phyloP scores from a whole-genome alignment of 2,113 vertebrate genomes.

The Percina caprodes region DNA sequence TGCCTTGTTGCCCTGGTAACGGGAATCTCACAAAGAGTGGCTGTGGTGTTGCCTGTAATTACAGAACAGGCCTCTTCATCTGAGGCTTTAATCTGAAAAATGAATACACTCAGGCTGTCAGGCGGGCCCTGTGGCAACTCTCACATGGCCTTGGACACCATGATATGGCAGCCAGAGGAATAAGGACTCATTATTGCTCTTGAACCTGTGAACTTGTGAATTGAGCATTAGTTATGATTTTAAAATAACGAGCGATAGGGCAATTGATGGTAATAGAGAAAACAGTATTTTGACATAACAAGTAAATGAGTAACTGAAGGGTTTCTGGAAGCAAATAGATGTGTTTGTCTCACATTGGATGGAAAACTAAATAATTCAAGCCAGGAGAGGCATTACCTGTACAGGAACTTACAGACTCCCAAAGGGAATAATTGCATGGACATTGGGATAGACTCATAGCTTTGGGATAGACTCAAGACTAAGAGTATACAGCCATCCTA shows the following conservation, averaged over 20 bases:
- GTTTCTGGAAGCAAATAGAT: background rate
- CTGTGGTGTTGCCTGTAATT: conserved; percentile 80
- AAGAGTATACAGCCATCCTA: background rate
- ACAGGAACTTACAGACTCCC: conserved; percentile 2
- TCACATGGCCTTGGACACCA: conserved; percentile 57
- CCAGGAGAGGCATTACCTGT: conserved; percentile 7
- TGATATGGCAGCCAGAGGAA: conserved; percentile 25
- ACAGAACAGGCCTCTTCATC: conserved; percentile 77
- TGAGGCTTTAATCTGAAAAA: conserved; percentile 78
- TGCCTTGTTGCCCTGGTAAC: conserved; percentile 78
- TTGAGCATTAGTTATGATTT: conserved; percentile 28
- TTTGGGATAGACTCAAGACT: background rate
- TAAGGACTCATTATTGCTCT: conserved; percentile 43
- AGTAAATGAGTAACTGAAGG: background rate
- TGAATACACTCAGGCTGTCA: conserved; percentile 61
- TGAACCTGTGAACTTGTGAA: conserved; percentile 55
- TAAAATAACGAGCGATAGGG: background rate
- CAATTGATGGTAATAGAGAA: background rate
- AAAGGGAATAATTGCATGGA: background rate
- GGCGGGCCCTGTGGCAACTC: conserved; percentile 56
- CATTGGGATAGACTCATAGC: background rate
- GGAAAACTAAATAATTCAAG: conserved; percentile 47
- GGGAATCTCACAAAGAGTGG: conserved; percentile 74
- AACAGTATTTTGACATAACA: conserved; percentile 13
- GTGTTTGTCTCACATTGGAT: conserved; percentile 15